phyloP scores from a whole-genome alignment of 2,888 invertebrate species.

The Prenolepis imparis region DNA sequence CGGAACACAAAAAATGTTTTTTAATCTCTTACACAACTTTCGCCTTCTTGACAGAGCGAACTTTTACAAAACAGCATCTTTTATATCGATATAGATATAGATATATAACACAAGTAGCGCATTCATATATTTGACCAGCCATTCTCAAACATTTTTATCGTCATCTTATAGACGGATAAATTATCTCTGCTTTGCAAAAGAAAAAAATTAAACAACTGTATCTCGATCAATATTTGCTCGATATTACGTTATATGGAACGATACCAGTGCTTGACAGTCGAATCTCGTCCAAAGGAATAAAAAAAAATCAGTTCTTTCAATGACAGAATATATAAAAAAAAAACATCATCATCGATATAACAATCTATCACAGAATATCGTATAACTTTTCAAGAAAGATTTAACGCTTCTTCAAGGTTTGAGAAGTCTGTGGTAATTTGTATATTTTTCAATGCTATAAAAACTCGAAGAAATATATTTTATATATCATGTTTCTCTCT shows the following conservation, averaged over 20 bases:
- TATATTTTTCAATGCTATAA: not conserved
- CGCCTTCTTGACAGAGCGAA: slow-evolving; percentile 26
- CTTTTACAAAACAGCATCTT: slow-evolving; percentile 55
- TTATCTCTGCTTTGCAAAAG: not conserved
- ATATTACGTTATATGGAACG: slow-evolving; percentile 28
- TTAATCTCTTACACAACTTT: slow-evolving; percentile 70
- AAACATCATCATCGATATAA: slow-evolving; percentile 18
- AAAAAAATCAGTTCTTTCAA: slow-evolving; percentile 19
- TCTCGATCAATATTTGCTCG: slow-evolving; percentile 13
- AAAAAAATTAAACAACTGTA: slow-evolving; percentile 19
- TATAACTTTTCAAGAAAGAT: slow-evolving; percentile 40
- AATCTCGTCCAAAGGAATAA: slow-evolving; percentile 23
- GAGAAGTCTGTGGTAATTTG: not conserved
- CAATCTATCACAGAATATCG: slow-evolving; percentile 66
- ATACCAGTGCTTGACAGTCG: slow-evolving; percentile 15
- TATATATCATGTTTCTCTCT: not conserved
- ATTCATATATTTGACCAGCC: slow-evolving; percentile 63
- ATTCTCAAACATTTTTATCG: slow-evolving; percentile 71
- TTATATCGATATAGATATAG: slow-evolving; percentile 38
- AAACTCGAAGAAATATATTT: not conserved
- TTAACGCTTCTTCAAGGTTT: not conserved
- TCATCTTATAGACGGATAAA: slow-evolving; percentile 42
- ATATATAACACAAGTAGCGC: slow-evolving; percentile 56
- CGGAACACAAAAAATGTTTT: slow-evolving; percentile 71
- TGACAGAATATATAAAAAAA: slow-evolving; percentile 2